Evolutionary conservation across 2,888 invertebrate species (phyloP).

Genomic region (Hyposoter didymator): DNA sequence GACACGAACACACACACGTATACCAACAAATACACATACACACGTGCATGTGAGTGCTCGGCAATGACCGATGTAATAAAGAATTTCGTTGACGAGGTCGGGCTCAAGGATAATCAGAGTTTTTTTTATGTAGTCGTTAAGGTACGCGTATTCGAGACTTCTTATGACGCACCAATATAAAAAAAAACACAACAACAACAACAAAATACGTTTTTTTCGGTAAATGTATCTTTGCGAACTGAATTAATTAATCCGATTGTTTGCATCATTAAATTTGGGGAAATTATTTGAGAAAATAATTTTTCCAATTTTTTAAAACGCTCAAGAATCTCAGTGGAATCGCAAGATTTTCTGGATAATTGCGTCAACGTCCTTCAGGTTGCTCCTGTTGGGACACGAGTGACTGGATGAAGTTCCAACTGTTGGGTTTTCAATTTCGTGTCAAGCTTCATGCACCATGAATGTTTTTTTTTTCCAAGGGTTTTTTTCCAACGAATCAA

Average conservation of each 20-base stretch:
- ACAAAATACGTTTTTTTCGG: neutral
- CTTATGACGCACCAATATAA: slow-evolving; percentile 9
- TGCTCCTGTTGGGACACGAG: neutral
- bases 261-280: neutral
- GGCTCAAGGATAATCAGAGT: slow-evolving; percentile 62
- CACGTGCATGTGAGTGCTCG: neutral
- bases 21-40: slow-evolving; percentile 2
- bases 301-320: neutral
- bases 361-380: neutral
- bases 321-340: neutral
- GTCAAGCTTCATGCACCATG: neutral
- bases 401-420: neutral
- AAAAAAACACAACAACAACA: too few species aligned
- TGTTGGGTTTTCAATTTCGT: neutral
- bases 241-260: neutral
- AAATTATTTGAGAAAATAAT: neutral
- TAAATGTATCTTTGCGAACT: neutral
- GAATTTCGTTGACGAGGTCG: slow-evolving; percentile 57
- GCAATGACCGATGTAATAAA: slow-evolving; percentile 40
- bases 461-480: neutral
- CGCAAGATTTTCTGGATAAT: neutral
- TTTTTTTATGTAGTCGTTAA: slow-evolving; percentile 43
- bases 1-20: neutral
- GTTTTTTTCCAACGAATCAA: neutral
- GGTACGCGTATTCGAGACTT: slow-evolving; percentile 34